phyloP scores from a whole-genome alignment of 2,797 vertebrate species.

The Arctocebus calabarensis region DNA sequence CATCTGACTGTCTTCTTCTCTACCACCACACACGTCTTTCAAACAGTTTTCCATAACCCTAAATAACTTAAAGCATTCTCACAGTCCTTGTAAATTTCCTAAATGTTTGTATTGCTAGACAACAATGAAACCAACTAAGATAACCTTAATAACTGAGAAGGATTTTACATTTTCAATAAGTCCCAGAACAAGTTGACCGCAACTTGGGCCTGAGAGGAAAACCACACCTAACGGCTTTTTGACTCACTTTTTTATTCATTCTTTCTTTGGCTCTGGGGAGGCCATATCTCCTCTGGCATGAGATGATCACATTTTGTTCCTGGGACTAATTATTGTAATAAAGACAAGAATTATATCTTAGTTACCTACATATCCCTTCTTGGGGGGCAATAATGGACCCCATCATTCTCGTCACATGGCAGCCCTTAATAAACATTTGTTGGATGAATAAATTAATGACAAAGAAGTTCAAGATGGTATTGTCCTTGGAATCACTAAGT shows the following conservation, averaged over 20 bases:
- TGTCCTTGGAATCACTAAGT: neutral
- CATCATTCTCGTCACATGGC: neutral
- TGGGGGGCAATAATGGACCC: neutral
- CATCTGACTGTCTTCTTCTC: neutral
- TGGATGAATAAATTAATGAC: conserved; percentile 9
- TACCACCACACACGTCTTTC: neutral
- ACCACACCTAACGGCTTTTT: neutral
- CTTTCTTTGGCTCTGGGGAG: neutral
- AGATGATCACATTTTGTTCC: neutral
- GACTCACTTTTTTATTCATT: neutral
- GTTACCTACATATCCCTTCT: neutral
- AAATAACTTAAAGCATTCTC: neutral
- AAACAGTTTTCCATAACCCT: neutral
- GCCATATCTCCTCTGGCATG: neutral
- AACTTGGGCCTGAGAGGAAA: neutral
- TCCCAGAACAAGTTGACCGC: neutral
- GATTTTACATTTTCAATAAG: neutral
- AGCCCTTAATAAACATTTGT: neutral
- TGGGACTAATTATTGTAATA: neutral
- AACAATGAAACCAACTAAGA: neutral
- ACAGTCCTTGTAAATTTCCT: neutral
- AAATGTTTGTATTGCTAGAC: neutral
- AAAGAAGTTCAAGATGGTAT: neutral
- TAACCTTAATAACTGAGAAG: neutral
- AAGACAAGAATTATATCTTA: neutral